A percentile compares a stretch with the other conserved stretches of the same genome.
Conservation (phyloP, 2,797 vertebrate genomes). For the Odontamblyopus lacepedii region DNA sequence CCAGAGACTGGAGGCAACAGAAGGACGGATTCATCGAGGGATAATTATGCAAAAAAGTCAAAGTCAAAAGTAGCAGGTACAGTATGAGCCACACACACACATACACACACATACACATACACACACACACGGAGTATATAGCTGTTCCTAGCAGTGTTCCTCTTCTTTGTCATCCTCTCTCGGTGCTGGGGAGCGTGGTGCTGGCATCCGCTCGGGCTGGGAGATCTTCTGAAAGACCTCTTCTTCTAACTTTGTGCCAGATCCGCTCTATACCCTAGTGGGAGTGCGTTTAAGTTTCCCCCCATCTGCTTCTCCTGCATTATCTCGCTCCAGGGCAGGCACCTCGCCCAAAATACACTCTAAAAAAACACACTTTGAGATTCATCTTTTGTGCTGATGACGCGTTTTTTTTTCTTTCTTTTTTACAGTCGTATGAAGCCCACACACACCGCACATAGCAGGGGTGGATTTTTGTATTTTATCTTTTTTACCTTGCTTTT, state of each 20-base stretch:
- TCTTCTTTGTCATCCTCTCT: conserved; percentile 75
- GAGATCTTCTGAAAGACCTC: conserved; percentile 74
- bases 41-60: conserved; percentile 68
- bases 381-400: conserved; percentile 79
- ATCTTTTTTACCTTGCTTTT: conserved; percentile 61
- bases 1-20: conserved; percentile 45
- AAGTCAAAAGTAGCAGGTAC: conserved; percentile 55
- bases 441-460: conserved; percentile 70
- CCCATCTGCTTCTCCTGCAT: conserved; percentile 79
- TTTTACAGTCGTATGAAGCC: conserved; percentile 75
- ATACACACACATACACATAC: background rate
- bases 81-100: conserved; percentile 45
- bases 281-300: conserved; percentile 78
- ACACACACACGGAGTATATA: conserved; percentile 10
- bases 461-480: conserved; percentile 59
- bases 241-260: conserved; percentile 77
- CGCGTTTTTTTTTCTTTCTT: conserved; percentile 43
- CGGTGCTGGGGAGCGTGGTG: conserved; percentile 62
- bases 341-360: conserved; percentile 62
- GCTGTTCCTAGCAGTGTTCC: conserved; percentile 52
- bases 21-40: conserved; percentile 58
- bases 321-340: conserved; percentile 79
- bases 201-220: conserved; percentile 75
- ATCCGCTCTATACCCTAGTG: conserved; percentile 79
- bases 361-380: conserved; percentile 39